Evolutionary conservation across 2,888 invertebrate genomes (phyloP), one percentile per base, ranked within the genome.

Genomic region (Electrophaes corylata): DNA sequence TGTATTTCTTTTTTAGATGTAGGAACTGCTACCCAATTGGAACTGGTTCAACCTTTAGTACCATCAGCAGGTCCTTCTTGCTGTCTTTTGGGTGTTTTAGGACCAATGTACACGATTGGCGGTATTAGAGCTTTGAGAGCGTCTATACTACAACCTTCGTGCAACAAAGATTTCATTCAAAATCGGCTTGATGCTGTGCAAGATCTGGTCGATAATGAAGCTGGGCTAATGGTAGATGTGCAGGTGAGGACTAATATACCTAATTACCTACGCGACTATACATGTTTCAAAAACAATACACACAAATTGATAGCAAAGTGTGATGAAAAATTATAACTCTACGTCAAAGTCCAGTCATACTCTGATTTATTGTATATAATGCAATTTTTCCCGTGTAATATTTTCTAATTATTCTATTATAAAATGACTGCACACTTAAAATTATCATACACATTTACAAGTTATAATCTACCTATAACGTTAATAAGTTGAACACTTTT

Each of bases 71-170:
- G 92, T 0, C 77, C 81, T 0, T 84, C 88, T 0, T 88, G 91
- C 64, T 89, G 92, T 54, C 77, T 92, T 0, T 70, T 92, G 19
- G 92, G 92, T 3, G 85, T 86, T 46, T 79, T 84, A 62, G 92
- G 88, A 65, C 93, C 82, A 52, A 88, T 84, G 4, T 86, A 86
- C 68, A 90, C 88, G 23, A 65, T 88, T 10, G 94, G 96, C 51
- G 98, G 98, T 0, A 92, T 94, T 16, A 91, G 97, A 60, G 93
- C 95, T 29, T 87, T 98, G n/a, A 89, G 98, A 52, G 95, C 97
- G 0, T 94, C 94, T 47, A 95, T 98, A 64, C 86, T 96, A 6
- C 96, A 96, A 78, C 98, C 98, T 0, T 94, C 95, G 0, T 95
- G 94, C 72, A 93, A 95, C 49, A 78, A 92, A 53, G 86, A 92